Percentiles rank a stretch among this genome's conserved stretches.
Conservation (phyloP, 2,888 invertebrate species). For the Zhuqinia jingwanae region DNA sequence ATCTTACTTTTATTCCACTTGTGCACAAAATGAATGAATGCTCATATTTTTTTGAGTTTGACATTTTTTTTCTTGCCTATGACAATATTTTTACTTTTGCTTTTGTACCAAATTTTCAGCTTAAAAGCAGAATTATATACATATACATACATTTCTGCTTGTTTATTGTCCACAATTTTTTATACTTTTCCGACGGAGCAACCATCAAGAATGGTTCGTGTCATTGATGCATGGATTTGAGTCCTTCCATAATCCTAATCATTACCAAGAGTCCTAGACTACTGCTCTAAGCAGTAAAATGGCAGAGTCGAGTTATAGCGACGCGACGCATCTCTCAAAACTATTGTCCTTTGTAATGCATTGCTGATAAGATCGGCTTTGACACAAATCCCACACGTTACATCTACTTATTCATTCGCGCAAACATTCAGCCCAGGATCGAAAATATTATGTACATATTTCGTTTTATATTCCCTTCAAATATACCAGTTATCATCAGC, state of each 20-base stretch:
- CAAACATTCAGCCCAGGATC: not conserved
- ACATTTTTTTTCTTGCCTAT: conserved; percentile 2
- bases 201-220: conserved; percentile 38
- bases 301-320: conserved; percentile 14
- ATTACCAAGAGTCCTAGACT: not conserved
- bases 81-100: not conserved
- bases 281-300: not conserved
- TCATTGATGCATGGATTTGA: conserved; percentile 70
- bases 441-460: conserved; percentile 41
- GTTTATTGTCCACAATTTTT: conserved; percentile 53
- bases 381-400: conserved; percentile 62
- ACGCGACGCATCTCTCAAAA: conserved; percentile 39
- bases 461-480: conserved; percentile 8
- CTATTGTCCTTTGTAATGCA: conserved; percentile 57
- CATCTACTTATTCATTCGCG: conserved; percentile 42
- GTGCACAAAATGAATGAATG: not conserved
- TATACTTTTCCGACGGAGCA: conserved; percentile 13
- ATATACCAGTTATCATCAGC: not conserved
- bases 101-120: not conserved
- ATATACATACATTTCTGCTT: conserved; percentile 5
- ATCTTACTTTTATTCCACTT: conserved; percentile 41
- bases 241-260: conserved; percentile 50
- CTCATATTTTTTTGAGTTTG: conserved; percentile 10
- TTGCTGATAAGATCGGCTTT: conserved; percentile 51
- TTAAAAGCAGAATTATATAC: conserved; percentile 7